Evolutionary conservation across 2,797 vertebrate genomes (phyloP).

Genomic region (Cephalopachus bancanus): DNA sequence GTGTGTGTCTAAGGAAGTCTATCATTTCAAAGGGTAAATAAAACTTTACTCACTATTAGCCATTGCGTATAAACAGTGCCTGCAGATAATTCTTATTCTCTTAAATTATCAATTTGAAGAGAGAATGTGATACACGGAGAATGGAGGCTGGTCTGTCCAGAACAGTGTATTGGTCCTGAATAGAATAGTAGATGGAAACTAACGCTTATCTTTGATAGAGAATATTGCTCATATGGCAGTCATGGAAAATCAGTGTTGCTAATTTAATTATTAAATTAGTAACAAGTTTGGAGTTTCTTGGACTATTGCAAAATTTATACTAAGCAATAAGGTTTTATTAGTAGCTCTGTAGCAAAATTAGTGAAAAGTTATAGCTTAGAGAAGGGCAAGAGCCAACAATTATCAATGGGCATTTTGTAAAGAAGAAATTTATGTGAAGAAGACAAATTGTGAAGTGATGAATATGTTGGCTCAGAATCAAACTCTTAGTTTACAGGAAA

Average conservation of each 20-base stretch:
- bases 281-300: accelerated
- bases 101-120: constrained; percentile 33
- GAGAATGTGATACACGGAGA: background rate
- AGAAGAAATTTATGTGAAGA: background rate
- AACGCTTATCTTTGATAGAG: constrained; percentile 13
- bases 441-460: background rate
- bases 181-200: background rate
- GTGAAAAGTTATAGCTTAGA: background rate
- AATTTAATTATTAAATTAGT: constrained; percentile 64
- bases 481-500: background rate
- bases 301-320: constrained; percentile 41
- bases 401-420: background rate
- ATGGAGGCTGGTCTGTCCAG: background rate
- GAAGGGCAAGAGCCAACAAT: background rate
- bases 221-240: background rate
- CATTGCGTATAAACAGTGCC: constrained; percentile 49
- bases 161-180: background rate
- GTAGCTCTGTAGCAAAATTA: background rate
- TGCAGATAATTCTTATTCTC: constrained; percentile 67
- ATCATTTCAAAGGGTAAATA: constrained; percentile 76
- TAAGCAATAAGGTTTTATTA: background rate
- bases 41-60: constrained; percentile 82
- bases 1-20: constrained; percentile 71
- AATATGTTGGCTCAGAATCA: background rate
- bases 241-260: background rate